phyloP scores from a whole-genome alignment of 1,140 invertebrate genomes.

The Coboldia fuscipes region DNA sequence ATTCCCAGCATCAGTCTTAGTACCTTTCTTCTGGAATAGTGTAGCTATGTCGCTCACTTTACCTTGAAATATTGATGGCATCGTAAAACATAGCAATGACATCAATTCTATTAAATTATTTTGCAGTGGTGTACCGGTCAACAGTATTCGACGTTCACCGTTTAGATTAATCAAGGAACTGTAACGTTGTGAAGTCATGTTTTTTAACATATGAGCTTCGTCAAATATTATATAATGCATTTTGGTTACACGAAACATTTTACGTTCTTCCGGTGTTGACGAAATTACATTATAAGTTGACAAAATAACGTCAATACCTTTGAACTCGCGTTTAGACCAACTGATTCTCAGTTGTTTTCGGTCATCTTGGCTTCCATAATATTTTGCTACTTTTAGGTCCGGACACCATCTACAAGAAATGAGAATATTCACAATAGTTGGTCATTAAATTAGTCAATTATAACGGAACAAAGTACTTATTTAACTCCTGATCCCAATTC shows the following conservation, averaged over 20 bases:
- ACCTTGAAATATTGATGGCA: constrained; percentile 81
- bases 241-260: constrained; percentile 70
- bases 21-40: constrained; percentile 51
- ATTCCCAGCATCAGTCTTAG: constrained; percentile 10
- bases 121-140: constrained; percentile 87
- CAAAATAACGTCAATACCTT: constrained; percentile 61
- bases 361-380: constrained; percentile 76
- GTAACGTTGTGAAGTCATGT: constrained; percentile 83
- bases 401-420: constrained; percentile 49
- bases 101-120: constrained; percentile 92
- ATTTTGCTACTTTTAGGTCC: constrained; percentile 52
- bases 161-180: constrained; percentile 74
- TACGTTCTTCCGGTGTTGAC: constrained; percentile 69
- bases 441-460: not conserved
- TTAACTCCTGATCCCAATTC: constrained; percentile 74
- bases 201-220: constrained; percentile 95
- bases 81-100: constrained; percentile 86
- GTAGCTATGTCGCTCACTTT: constrained; percentile 74
- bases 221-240: constrained; percentile 91
- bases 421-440: not conserved
- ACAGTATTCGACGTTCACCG: constrained; percentile 57
- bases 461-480: constrained; percentile 12
- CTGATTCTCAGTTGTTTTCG: constrained; percentile 49
- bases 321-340: constrained; percentile 51
- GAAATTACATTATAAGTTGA: constrained; percentile 74